phyloP scores from a whole-genome alignment of 2,888 invertebrate species.

The Unio delphinus region DNA sequence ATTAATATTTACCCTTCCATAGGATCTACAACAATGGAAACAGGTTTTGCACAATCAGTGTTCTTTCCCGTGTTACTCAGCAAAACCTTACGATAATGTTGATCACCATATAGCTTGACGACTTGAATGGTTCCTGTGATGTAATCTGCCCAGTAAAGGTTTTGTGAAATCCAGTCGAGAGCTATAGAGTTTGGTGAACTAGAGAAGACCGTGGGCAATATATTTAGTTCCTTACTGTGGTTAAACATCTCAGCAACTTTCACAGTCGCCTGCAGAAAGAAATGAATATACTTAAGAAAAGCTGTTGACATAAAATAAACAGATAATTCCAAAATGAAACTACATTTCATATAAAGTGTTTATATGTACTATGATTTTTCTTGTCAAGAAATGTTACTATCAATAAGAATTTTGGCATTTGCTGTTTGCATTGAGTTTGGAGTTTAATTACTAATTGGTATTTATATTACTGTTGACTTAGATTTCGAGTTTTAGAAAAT shows the following conservation, averaged over 20 bases:
- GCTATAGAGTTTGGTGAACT: slow-evolving; percentile 93
- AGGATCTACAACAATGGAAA: slow-evolving; percentile 90
- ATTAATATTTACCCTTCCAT: slow-evolving; percentile 81
- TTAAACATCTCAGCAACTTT: slow-evolving; percentile 72
- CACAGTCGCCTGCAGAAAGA: slow-evolving; percentile 19
- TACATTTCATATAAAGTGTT: no score
- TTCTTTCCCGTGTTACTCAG: slow-evolving; percentile 90
- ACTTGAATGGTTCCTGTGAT: slow-evolving; percentile 84
- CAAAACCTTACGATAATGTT: slow-evolving; percentile 86
- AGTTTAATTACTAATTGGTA: no score
- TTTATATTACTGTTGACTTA: no score
- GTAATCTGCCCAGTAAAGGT: slow-evolving; percentile 92
- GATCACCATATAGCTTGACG: slow-evolving; percentile 80
- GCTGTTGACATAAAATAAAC: no score
- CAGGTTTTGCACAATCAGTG: slow-evolving; percentile 89
- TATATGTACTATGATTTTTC: no score
- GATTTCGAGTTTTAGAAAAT: no score
- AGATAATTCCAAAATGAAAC: no score
- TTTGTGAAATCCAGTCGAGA: slow-evolving; percentile 97
- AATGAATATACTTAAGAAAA: no score
- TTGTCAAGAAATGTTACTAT: no score
- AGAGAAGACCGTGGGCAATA: slow-evolving; percentile 67
- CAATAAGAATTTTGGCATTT: no score
- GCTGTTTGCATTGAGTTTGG: no score
- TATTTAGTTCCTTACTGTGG: slow-evolving; percentile 8